phyloP scores from a whole-genome alignment of 2,113 vertebrate species.

The Polypterus senegalus region DNA sequence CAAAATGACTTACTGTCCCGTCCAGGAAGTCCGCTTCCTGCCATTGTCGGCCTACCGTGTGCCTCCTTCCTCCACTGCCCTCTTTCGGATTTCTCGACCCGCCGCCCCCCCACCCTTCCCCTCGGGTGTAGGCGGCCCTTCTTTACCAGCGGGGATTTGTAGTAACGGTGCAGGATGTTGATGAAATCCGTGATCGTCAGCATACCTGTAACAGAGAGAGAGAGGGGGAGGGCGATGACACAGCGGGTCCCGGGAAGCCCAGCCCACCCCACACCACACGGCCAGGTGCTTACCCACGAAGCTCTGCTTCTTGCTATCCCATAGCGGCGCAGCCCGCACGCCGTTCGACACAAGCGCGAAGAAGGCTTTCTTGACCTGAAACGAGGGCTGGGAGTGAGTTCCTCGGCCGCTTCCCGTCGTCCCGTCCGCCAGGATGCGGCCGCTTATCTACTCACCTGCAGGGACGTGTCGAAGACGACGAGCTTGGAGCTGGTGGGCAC shows the following conservation, averaged over 20 bases:
- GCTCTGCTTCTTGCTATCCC: slow-evolving; percentile 94
- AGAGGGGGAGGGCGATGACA: not conserved
- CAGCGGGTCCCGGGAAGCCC: not conserved
- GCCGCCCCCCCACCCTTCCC: no score
- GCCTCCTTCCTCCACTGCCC: not conserved
- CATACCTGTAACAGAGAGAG: slow-evolving; percentile 58
- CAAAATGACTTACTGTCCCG: no score
- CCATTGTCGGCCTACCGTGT: no score
- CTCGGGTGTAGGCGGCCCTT: no score
- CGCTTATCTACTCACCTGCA: slow-evolving; percentile 57
- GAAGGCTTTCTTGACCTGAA: slow-evolving; percentile 93
- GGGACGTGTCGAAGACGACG: slow-evolving; percentile 92
- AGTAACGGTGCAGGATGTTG: slow-evolving; percentile 93
- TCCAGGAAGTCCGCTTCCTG: no score
- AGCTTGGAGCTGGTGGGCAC: slow-evolving; percentile 95
- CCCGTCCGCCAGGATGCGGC: not conserved
- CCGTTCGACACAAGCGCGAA: slow-evolving; percentile 93
- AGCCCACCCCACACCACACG: not conserved
- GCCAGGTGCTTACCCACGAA: slow-evolving; percentile 72
- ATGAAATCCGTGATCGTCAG: slow-evolving; percentile 97
- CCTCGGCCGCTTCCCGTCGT: not conserved
- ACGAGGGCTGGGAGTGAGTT: not conserved
- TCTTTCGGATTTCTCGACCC: no score
- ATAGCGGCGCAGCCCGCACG: slow-evolving; percentile 84
- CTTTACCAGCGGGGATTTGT: slow-evolving; percentile 91